These are phyloP conservation scores for Sander vitreus DNA, from an alignment of 2,113 vertebrate genomes.

Conservation along the genomic window DNA sequence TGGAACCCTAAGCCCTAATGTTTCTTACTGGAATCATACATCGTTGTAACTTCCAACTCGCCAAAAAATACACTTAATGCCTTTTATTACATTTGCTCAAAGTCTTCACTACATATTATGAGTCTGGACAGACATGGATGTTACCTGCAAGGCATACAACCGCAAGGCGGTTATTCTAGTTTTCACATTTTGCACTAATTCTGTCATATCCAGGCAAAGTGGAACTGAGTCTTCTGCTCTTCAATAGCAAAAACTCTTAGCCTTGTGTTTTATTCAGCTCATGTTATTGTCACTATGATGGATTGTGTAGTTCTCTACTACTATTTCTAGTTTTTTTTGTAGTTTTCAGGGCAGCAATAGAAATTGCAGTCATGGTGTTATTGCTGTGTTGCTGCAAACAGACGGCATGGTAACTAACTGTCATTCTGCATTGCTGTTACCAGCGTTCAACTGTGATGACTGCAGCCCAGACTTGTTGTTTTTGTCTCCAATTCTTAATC, in stretches of 20 bases:
- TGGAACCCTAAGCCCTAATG: no score
- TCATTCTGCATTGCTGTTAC: constrained; percentile 1
- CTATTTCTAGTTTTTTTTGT: no score
- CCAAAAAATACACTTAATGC: no score
- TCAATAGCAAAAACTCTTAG: background rate
- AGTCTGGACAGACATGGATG: no score
- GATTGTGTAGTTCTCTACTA: background rate
- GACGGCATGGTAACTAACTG: constrained; percentile 32
- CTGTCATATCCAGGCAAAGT: background rate
- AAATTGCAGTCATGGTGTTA: constrained; percentile 5
- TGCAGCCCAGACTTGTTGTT: background rate
- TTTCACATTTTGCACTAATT: background rate
- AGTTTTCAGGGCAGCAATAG: constrained; percentile 2
- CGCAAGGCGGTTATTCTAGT: no score
- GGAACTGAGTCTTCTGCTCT: background rate
- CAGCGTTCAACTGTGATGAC: background rate
- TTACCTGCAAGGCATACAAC: no score
- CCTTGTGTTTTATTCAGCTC: background rate
- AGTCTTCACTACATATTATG: no score
- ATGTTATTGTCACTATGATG: constrained; percentile 12
- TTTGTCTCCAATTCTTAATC: constrained; percentile 16
- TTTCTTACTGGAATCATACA: no score
- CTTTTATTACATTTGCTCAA: no score
- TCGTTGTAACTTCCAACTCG: no score
- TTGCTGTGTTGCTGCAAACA: constrained; percentile 39